Base-by-base conservation (phyloP, 2,113 vertebrate species). In the Enhydra lutris region DNA sequence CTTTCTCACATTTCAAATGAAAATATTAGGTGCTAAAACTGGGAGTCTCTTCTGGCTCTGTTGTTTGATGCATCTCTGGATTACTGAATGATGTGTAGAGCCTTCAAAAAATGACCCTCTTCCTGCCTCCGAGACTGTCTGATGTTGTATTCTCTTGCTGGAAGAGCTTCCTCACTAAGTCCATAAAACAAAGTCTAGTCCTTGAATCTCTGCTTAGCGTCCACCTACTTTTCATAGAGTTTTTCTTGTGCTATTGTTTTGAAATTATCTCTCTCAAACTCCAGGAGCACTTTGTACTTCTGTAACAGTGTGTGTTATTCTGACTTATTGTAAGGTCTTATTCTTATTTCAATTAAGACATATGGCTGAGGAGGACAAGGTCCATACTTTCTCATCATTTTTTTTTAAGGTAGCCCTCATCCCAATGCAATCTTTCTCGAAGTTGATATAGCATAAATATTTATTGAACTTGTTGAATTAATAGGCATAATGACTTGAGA, bases 401-500 rank as follows among this genome's bases (percentile, higher is more conserved):
- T 85, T n/a, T n/a, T 50, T 90, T 97, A 39, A 21, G 76, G 5
- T 67, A 74, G 39, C 31, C 76, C 10, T 93, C 45, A 26, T 0
- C 39, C 10, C 26, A 61, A 11, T 76, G 5, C n/a, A 63, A 36
- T 73, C n/a, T 95, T 97, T 80, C n/a, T 55, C 45, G 67, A 80
- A 80, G 39, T 71, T 86, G 39, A 71, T 65, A 10, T 6, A 52
- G 50, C 34, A 29, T 73, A 94, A 88, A 13, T 63, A 81, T 83
- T 90, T 89, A 86, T 87, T 91, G 59, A 98, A 92, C 63, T 89
- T 87, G 15, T 45, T 78, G 74, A 95, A 42, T 94, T 80, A 90
- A 94, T 88, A 95, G 52, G 6, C 23, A 55, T 36, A 73, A 36
- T 84, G 52, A 95, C 39, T 94, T 84, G 36, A 96, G 45, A 96